Evolutionary conservation across 2,888 invertebrate species (phyloP), one percentile per base, ranked within the genome.

Genomic region (Drosophila meridiana): DNA sequence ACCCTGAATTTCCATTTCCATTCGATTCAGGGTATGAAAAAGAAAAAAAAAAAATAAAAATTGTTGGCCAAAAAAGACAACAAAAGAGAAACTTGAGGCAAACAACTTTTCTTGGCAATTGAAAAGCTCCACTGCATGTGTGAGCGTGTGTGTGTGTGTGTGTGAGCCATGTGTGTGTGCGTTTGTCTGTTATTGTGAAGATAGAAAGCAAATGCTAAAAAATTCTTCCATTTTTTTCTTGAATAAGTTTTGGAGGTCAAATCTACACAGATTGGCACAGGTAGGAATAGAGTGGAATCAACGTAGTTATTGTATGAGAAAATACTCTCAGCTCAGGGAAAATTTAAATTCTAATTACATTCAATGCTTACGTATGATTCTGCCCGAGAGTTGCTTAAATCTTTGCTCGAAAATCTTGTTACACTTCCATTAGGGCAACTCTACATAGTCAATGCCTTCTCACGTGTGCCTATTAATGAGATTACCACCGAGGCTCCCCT

Each of bases 91-190:
- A 87, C 87, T 84, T 89, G 69, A 64, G 64, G 70, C 68, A 69
- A 87, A 69, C 82, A 85, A 82, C 68, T 85, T 86, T 84, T 82
- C 75, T 83, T 89, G 89, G 71, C 87, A 86, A 86, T 87, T 82
- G 89, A 89, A 89, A 80, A 78, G 72, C 67, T 67, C 71, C 60
- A 66, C 55, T 65, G 30, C 53, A 56, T 42, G 57, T 67, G 58
- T 65, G 62, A 26, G 43, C 42, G 34, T 30, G 28, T 45, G 32
- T 34, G 28, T 28, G 13, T 60, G 20, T 30, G 11, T 28, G 14
- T 8, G 4, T 2, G 40, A 30, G 26, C 28, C 26, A 8, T 56
- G 47, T 55, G 45, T 28, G 14, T 40, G n/a, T 62, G 36, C 30
- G 50, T 62, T 30, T 60, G 65, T 64, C 48, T 69, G 70, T 66